These are phyloP conservation scores for Trogon surrucura DNA, from an alignment of 2,113 vertebrate species.

Conservation along the genomic window DNA sequence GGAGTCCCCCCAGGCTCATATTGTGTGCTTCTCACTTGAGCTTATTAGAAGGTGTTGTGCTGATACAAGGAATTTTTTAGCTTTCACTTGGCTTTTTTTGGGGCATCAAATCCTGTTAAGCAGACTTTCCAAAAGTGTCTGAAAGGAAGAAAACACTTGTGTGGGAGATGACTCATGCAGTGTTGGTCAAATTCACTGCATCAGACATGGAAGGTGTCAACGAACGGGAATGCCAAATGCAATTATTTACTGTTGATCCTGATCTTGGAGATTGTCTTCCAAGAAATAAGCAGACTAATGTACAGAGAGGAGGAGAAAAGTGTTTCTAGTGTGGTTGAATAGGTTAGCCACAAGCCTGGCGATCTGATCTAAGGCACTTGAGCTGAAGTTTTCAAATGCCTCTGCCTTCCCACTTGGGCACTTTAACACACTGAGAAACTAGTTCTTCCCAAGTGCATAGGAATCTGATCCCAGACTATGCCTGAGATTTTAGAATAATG, in stretches of 20 bases:
- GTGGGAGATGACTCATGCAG: not conserved
- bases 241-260: constrained; percentile 11
- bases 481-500: constrained; percentile 33
- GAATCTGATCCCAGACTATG: not conserved
- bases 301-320: not conserved
- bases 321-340: constrained; percentile 4
- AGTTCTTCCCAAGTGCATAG: not conserved
- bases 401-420: constrained; percentile 35
- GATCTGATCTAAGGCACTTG: not conserved
- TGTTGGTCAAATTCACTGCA: not conserved
- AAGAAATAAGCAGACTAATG: not conserved
- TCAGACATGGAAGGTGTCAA: not conserved
- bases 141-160: not conserved
- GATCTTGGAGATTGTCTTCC: not conserved
- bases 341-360: constrained; percentile 1
- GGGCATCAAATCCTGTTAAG: not conserved
- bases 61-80: not conserved
- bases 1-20: not conserved
- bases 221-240: not conserved
- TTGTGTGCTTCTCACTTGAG: not conserved
- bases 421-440: constrained; percentile 28
- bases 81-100: not conserved
- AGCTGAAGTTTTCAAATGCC: constrained; percentile 58
- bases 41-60: not conserved
- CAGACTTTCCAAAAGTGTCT: not conserved